Base-by-base conservation (phyloP, 92 coral and sea anemone species). In the Muricea muricata region DNA sequence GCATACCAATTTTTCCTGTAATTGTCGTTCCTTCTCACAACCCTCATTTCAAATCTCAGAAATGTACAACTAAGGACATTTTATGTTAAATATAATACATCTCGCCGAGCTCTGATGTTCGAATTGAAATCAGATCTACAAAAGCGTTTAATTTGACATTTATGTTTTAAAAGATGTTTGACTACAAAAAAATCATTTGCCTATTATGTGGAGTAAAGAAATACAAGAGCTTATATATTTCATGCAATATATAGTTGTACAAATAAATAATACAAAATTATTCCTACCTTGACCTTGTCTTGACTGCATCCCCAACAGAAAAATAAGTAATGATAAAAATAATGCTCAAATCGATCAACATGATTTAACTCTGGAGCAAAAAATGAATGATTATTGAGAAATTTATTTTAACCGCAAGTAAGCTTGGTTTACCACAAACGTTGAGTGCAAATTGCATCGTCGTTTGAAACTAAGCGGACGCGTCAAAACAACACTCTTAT, bases 241-340 rank as follows among this genome's bases (percentile, higher is more conserved):
- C 5, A 11, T 39, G 11, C 45, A 39, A 11, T 39, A 39, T 39
- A 39, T 11, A 4, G 15, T 17, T 45, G 50, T 45, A 45, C 50
- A 2, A n/a, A 8, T 6, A 6, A 45, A 45, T 45, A 17, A 9
- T 45, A 45, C 50, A 57, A 57, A 30, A 13, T 26, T 8, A 18
- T 32, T 11, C 34, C 28, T 63, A 63, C 70, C 70, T 63, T 63
- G 70, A 63, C 70, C 70, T 63, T 63, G 70, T 63, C 30, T 11
- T 6, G 37, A 63, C 1, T 28, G 37, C 39, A 18, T 32, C 28
- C 10, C 37, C 70, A 28, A n/a, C 1, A 10, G 37, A 63, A 9
- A 63, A 26, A n/a, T n/a, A n/a, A 12, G 30, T 28, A 28, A 63
- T 28, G 70, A 30, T 10, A 4, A 63, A 63, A 63, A 63, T 32